These are phyloP conservation scores for Neogobius melanostomus DNA, from an alignment of 2,113 vertebrate genomes.

Conservation along the genomic window DNA sequence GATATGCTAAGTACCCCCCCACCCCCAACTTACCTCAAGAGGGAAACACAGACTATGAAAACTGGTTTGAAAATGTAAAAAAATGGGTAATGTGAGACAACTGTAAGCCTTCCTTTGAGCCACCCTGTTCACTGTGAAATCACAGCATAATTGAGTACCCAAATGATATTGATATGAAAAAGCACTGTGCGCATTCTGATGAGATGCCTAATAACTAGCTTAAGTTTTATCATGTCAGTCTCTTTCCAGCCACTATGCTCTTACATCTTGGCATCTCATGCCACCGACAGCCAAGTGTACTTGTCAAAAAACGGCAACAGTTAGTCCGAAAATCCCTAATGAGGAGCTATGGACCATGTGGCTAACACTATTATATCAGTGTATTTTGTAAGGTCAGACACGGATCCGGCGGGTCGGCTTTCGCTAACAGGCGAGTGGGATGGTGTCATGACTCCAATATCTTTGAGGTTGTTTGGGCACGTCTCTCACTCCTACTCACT, in stretches of 20 bases:
- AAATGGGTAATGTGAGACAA: too few species aligned
- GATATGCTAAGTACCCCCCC: too few species aligned
- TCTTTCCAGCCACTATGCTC: not conserved
- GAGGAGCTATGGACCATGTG: conserved; percentile 9
- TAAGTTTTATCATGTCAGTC: not conserved
- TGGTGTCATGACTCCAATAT: conserved; percentile 19
- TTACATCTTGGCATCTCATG: not conserved
- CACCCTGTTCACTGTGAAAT: too few species aligned
- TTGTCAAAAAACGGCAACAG: conserved; percentile 2
- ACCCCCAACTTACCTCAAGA: too few species aligned
- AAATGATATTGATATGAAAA: too few species aligned
- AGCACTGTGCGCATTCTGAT: too few species aligned
- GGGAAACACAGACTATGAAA: too few species aligned
- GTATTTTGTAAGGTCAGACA: conserved; percentile 12
- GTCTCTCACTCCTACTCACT: conserved; percentile 8
- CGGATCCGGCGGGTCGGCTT: conserved; percentile 2
- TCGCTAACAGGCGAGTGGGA: conserved; percentile 23
- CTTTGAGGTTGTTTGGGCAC: not conserved
- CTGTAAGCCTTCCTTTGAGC: too few species aligned
- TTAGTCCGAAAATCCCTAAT: conserved; percentile 7
- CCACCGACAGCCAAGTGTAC: conserved; percentile 19
- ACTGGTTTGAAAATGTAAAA: too few species aligned
- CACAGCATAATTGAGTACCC: too few species aligned
- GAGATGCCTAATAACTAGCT: too few species aligned
- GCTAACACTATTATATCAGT: conserved; percentile 34